These are phyloP conservation scores for Pristionchus japonicus DNA, from an alignment of 2,888 invertebrate genomes.

Conservation along the genomic window DNA sequence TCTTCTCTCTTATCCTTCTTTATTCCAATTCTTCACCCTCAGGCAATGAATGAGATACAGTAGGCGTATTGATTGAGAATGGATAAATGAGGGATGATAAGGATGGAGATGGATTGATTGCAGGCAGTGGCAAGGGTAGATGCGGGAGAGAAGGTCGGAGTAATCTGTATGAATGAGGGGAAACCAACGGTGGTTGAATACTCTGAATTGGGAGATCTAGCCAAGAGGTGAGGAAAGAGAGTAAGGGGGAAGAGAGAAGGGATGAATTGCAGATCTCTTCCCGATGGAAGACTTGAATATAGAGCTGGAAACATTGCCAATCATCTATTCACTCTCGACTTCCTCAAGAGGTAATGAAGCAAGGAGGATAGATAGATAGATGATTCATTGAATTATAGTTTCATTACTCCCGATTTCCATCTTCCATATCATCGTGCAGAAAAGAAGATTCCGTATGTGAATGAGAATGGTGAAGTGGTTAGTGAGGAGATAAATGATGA, in stretches of 20 bases:
- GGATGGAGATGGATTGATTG: slow-evolving; percentile 35
- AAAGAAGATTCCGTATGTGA: slow-evolving; percentile 93
- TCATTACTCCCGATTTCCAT: slow-evolving; percentile 81
- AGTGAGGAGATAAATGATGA: background rate
- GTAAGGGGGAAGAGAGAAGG: too few species aligned
- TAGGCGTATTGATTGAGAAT: background rate
- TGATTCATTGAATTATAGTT: slow-evolving; percentile 49
- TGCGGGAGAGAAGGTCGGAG: slow-evolving; percentile 94
- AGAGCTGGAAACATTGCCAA: slow-evolving; percentile 98
- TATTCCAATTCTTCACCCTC: slow-evolving; percentile 10
- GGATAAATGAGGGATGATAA: background rate
- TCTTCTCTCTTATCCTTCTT: slow-evolving; percentile 24
- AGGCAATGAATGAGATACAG: background rate
- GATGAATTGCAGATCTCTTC: slow-evolving; percentile 45
- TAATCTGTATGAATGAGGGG: slow-evolving; percentile 85
- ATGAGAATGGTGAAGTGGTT: slow-evolving; percentile 78
- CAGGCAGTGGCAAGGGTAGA: slow-evolving; percentile 88
- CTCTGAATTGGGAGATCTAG: slow-evolving; percentile 92
- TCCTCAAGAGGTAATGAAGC: slow-evolving; percentile 80
- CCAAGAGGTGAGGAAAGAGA: slow-evolving; percentile 78
- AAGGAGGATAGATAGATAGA: background rate
- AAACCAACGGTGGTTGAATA: slow-evolving; percentile 87
- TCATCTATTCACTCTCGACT: slow-evolving; percentile 92
- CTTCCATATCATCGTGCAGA: slow-evolving; percentile 93
- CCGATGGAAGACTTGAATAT: slow-evolving; percentile 85